A percentile compares a stretch with the other conserved stretches of the same genome.
phyloP scores from a whole-genome alignment of 2,888 invertebrate genomes.

The Prosapia bicincta region DNA sequence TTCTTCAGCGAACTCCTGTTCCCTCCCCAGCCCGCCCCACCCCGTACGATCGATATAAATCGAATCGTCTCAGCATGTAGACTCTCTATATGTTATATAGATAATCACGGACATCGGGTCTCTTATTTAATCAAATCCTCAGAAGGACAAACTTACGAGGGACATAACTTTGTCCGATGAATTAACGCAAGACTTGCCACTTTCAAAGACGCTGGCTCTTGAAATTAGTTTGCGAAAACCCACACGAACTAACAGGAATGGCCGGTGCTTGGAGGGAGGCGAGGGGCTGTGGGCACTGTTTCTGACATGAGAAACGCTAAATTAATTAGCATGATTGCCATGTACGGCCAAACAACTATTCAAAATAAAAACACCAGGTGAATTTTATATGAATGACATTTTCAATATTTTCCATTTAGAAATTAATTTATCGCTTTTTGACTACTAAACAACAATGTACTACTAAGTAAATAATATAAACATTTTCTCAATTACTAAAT shows the following conservation, averaged over 20 bases:
- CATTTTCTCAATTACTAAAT: too few relatives aligned
- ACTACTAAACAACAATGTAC: too few relatives aligned
- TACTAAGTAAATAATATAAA: too few relatives aligned
- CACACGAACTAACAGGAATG: slow-evolving; percentile 12
- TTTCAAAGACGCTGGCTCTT: slow-evolving; percentile 33
- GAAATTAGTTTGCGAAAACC: slow-evolving; percentile 30
- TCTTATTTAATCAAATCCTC: slow-evolving; percentile 28
- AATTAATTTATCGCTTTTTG: too few relatives aligned
- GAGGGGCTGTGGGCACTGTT: background rate
- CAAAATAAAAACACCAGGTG: too few relatives aligned
- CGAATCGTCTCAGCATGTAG: background rate
- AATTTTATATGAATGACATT: too few relatives aligned
- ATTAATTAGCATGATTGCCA: background rate
- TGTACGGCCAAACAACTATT: background rate
- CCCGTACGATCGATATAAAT: background rate
- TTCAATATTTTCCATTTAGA: too few relatives aligned
- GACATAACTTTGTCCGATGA: slow-evolving; percentile 28
- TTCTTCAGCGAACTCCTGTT: background rate
- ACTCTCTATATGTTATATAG: slow-evolving; percentile 19
- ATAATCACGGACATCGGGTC: slow-evolving; percentile 19
- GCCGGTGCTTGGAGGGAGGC: background rate
- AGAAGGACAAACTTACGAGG: slow-evolving; percentile 18
- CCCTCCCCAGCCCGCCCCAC: background rate
- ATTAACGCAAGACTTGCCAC: slow-evolving; percentile 37
- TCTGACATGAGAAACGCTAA: background rate